Evolutionary conservation across 2,113 vertebrate genomes (phyloP).

Genomic region (Sakesphorus luctuosus): DNA sequence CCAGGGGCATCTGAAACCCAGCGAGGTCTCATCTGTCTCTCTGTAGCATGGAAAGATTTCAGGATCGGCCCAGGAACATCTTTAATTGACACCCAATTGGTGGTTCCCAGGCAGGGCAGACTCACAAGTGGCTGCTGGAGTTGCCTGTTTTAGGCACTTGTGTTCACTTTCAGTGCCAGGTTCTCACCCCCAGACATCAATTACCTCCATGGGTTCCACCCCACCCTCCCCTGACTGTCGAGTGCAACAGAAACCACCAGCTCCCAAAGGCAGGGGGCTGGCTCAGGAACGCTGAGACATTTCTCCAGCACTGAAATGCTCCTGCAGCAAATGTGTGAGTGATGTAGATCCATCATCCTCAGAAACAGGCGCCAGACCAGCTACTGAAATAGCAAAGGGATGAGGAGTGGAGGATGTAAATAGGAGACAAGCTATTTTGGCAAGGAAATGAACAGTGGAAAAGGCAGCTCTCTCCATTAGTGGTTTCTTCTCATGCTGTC

Average conservation of each 20-base stretch:
- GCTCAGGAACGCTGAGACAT: not conserved
- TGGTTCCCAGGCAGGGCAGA: not conserved
- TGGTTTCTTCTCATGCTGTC: not conserved
- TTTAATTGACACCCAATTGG: rapidly evolving
- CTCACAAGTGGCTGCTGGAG: not conserved
- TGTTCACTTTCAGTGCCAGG: not conserved
- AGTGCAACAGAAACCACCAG: not conserved
- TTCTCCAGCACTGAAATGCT: not conserved
- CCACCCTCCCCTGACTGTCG: not conserved
- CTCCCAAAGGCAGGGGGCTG: not conserved
- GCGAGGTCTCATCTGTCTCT: not conserved
- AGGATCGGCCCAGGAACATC: not conserved
- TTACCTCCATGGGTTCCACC: not conserved
- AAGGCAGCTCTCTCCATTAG: not conserved
- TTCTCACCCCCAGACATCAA: not conserved
- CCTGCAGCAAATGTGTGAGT: not conserved
- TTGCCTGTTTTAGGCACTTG: not conserved
- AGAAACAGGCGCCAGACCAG: not conserved
- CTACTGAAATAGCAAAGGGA: not conserved
- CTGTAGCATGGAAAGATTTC: not conserved
- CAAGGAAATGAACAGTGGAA: not conserved
- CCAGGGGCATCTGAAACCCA: not conserved
- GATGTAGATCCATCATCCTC: not conserved
- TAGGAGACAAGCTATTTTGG: not conserved
- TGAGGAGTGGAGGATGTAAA: not conserved